Base-by-base conservation (phyloP, 23 tunicate species). In the Halocynthia roretzi region DNA sequence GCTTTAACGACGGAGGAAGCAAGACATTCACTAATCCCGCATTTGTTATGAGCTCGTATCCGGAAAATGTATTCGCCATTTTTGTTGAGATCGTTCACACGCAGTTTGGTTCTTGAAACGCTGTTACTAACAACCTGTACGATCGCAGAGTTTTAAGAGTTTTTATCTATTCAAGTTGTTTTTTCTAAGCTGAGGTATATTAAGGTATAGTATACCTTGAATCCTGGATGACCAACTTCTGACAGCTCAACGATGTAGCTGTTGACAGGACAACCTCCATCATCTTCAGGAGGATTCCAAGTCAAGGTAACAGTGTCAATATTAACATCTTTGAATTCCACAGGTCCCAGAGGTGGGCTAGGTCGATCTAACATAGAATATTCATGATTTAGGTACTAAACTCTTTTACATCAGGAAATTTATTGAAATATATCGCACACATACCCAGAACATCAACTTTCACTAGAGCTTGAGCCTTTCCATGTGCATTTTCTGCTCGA, bases 31-130 rank as follows among this genome's bases (percentile, higher is more conserved):
- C 90, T 83, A 10, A 71, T 64, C 5, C 99, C 99, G 54, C 80
- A 88, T 75, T 88, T 94, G 86, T 94, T 94, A 68, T 82, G 76
- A 68, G 93, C 63, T 80, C 80, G 77, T 14, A 93, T 89, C 49
- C 98, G 85, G 86, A 93, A 93, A 56, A 79, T 72, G 60, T 93
- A 93, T 72, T 79, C 93, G 78, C 81, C 67, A 9, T 93, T 93
- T 83, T 81, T 85, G 61, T 78, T 80, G 10, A 94, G 82, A 19
- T 88, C 83, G 18, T 70, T 77, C 18, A 93, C 91, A 76, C 94
- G 80, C 22, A 94, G 66, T 12, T 84, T 84, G 19, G 77, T 68
- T 19, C 83, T 44, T 7, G 75, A 67, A 15, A 68, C 77, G 14
- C 54, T 67, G 73, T 88, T 84, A 61, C 84, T 94, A 63, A 73